phyloP scores from a whole-genome alignment of 2,113 vertebrate genomes.

The Melozone crissalis region DNA sequence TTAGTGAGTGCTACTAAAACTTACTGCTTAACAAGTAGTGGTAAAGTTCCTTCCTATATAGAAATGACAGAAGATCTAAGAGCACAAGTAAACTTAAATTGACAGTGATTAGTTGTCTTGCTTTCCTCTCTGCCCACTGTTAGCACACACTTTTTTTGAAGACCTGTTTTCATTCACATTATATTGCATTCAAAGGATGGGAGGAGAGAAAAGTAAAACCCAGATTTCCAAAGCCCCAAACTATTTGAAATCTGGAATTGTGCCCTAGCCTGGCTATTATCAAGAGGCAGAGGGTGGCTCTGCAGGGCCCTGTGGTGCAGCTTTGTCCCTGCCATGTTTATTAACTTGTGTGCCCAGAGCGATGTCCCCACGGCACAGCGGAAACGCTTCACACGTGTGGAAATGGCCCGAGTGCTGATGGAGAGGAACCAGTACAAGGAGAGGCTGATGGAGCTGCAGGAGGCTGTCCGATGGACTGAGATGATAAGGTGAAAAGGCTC shows the following conservation, averaged over 20 bases:
- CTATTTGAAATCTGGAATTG: neutral
- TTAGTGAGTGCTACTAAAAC: neutral
- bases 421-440: conserved; percentile 99
- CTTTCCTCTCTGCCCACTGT: neutral
- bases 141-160: neutral
- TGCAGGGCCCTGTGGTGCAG: neutral
- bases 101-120: neutral
- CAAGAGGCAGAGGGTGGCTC: neutral
- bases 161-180: neutral
- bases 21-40: neutral
- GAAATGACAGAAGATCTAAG: neutral
- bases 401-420: conserved; percentile 98
- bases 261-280: neutral
- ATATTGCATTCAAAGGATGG: neutral
- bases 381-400: conserved; percentile 95
- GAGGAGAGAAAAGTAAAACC: neutral
- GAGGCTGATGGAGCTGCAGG: conserved; percentile 97
- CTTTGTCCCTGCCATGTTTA: neutral
- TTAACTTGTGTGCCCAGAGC: conserved; percentile 74
- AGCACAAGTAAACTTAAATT: neutral
- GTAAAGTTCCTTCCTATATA: neutral
- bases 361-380: conserved; percentile 96
- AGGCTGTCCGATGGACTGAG: conserved; percentile 97
- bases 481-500: conserved; percentile 88
- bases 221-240: neutral